Evolutionary conservation across 2,113 vertebrate genomes (phyloP), one percentile per base, ranked within the genome.

Genomic region (Apeltes quadracus): DNA sequence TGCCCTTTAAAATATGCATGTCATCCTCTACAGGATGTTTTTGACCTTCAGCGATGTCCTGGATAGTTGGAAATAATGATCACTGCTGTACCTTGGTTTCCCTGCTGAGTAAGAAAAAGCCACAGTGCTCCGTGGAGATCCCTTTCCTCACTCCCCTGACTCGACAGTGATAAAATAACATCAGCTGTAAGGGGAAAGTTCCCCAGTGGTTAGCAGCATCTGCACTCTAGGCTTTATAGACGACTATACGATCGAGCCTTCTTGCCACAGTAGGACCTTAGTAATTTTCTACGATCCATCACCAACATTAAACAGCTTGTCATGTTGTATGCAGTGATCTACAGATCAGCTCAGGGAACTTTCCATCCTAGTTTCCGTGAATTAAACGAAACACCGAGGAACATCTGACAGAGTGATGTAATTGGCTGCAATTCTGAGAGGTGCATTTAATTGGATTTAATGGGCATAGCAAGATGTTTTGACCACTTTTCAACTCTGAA

Each of bases 91-190:
- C 64, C 65, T 69, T 53, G 22, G 62, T 61, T 66, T 69, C 61
- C 55, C 54, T 50, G 61, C 34, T 66, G 81, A 75, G 69, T 74
- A 50, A 66, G 8, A 76, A 51, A 68, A 41, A 72, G 58, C 15
- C 55, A 29, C 1, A 46, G 62, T 23, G 23, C 63, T 65, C 74
- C 56, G n/a, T 51, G 25, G 81, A 78, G 62, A 71, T 44, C 67
- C 56, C 67, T n/a, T 61, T 11, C 41, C 12, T 44, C 34, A 16
- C 79, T 72, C 77, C 76, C 65, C 56, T 3, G 72, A 50, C 75
- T 58, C 18, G 27, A 15, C 48, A 69, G 65, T 85, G 83, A 91
- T 80, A 77, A 85, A 73, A 82, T 59, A 71, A 64, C 67, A 79
- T 76, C 70, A 34, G 12, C 32, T 74, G 67, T 56, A 57, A 75